A percentile compares a stretch with the other conserved stretches of the same genome.
phyloP scores from a whole-genome alignment of 1,140 invertebrate species.

The Arion vulgaris region DNA sequence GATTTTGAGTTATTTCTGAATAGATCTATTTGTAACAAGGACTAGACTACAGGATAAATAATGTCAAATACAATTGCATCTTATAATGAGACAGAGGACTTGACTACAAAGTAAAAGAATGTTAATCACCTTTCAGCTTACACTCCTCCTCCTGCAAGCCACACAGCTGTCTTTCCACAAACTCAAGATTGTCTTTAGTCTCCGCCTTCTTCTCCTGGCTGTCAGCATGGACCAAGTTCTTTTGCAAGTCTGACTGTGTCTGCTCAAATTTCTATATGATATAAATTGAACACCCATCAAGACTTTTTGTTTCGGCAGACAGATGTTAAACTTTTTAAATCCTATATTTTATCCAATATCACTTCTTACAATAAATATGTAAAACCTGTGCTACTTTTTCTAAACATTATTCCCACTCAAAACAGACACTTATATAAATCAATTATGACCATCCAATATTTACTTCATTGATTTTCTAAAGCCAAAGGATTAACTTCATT shows the following conservation, averaged over 20 bases:
- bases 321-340: too few species aligned
- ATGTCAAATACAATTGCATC: not conserved
- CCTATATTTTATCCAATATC: too few species aligned
- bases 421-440: too few species aligned
- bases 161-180: constrained; percentile 18
- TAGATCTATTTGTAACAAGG: too few species aligned
- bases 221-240: not conserved
- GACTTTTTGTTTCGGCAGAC: not conserved
- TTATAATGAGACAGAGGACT: not conserved
- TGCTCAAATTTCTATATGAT: constrained; percentile 34
- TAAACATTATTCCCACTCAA: too few species aligned
- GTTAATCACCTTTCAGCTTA: constrained; percentile 26
- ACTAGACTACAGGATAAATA: not conserved
- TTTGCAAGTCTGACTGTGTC: constrained; percentile 15
- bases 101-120: not conserved
- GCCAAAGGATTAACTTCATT: too few species aligned
- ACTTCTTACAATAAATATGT: too few species aligned
- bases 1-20: too few species aligned
- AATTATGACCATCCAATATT: too few species aligned
- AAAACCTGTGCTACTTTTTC: too few species aligned
- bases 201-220: not conserved
- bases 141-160: constrained; percentile 17
- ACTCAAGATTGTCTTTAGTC: constrained; percentile 15
- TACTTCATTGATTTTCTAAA: too few species aligned
- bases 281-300: constrained; percentile 1